These are phyloP conservation scores for Pipa parva DNA, from an alignment of 2,113 vertebrate genomes.

Conservation along the genomic window DNA sequence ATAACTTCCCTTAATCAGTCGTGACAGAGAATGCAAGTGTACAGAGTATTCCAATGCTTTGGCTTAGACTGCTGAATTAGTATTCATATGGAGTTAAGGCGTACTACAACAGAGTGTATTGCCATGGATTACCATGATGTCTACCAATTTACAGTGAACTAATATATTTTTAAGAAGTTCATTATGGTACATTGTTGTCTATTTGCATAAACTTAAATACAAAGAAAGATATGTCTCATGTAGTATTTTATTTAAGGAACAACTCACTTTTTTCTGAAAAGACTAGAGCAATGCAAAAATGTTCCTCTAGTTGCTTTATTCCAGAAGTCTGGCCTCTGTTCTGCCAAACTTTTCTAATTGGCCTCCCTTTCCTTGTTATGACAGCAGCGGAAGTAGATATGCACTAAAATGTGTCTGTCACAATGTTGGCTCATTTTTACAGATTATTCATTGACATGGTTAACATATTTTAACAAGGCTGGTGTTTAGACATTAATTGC, in stretches of 20 bases:
- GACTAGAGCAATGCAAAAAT: too few species aligned
- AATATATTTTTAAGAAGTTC: background rate
- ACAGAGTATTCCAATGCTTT: background rate
- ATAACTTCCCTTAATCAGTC: slow-evolving; percentile 25
- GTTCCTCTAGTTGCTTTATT: too few species aligned
- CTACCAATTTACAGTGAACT: background rate
- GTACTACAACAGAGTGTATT: background rate
- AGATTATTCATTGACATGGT: too few species aligned
- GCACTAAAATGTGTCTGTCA: too few species aligned
- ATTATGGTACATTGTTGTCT: background rate
- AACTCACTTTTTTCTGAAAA: background rate
- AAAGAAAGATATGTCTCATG: background rate
- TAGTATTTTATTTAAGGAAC: background rate
- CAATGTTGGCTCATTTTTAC: too few species aligned
- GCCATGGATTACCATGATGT: background rate
- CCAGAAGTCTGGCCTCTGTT: too few species aligned
- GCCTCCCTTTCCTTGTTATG: too few species aligned
- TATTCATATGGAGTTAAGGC: background rate
- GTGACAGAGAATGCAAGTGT: slow-evolving; percentile 1
- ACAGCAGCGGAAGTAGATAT: too few species aligned
- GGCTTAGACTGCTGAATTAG: background rate
- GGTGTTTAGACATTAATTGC: too few species aligned
- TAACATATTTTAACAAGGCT: too few species aligned
- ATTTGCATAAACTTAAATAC: background rate
- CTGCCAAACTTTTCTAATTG: too few species aligned